Conservation (phyloP, 30 jellyfish, hydroid and myxozoan species). For the Morbakka virulenta region DNA sequence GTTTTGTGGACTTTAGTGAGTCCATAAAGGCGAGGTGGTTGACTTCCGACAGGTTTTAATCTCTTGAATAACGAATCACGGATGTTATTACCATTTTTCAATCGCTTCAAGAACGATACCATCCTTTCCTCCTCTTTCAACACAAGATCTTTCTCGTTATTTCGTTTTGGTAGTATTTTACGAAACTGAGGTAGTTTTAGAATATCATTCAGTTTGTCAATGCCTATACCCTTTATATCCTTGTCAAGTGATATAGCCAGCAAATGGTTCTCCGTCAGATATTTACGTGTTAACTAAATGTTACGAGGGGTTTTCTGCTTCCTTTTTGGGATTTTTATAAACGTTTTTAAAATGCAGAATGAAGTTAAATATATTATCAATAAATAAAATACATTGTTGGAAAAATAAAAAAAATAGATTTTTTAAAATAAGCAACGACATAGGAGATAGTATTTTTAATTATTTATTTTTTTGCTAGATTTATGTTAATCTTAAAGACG, state of each 20-base stretch:
- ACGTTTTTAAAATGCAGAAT: no score
- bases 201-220: conserved; percentile 14
- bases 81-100: conserved; percentile 19
- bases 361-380: no score
- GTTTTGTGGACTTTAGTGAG: conserved; percentile 20
- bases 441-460: no score
- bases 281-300: conserved; percentile 5
- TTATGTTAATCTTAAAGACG: no score
- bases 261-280: conserved; percentile 26
- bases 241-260: conserved; percentile 39
- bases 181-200: conserved; percentile 24
- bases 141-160: conserved; percentile 21
- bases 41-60: conserved; percentile 27
- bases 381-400: no score
- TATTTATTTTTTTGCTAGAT: no score
- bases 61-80: conserved; percentile 4
- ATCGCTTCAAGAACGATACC: conserved; percentile 8
- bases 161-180: conserved; percentile 12
- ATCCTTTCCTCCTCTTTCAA: conserved; percentile 47
- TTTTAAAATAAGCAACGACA: no score
- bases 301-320: conserved; percentile 32
- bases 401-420: no score
- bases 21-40: no score
- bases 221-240: conserved; percentile 32
- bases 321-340: no score